Conservation (phyloP, 2,888 invertebrate genomes). For the Sarcophaga variegata region DNA sequence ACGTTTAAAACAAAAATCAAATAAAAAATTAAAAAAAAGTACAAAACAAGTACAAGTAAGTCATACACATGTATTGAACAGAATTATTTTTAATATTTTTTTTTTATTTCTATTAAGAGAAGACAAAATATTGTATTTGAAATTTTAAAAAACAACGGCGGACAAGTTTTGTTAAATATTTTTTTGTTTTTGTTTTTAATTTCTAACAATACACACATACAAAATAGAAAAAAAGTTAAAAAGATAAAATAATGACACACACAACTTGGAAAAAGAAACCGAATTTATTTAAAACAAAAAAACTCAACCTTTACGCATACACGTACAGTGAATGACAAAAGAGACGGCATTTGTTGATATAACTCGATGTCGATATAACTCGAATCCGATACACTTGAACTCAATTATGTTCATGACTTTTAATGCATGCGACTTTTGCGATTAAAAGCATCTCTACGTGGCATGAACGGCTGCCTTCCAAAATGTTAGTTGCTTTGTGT, state of each 20-base stretch:
- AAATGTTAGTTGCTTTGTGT: too few species aligned
- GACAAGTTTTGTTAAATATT: conserved; percentile 52
- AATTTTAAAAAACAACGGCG: conserved; percentile 33
- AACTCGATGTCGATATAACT: too few species aligned
- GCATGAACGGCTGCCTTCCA: too few species aligned
- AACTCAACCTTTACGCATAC: conserved; percentile 19
- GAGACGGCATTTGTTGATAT: background rate
- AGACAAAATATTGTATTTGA: background rate
- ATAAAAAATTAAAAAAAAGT: background rate
- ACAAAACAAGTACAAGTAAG: conserved; percentile 54
- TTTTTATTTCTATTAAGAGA: background rate
- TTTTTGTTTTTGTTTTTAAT: conserved; percentile 25
- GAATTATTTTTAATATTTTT: conserved; percentile 18
- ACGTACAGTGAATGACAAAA: conserved; percentile 22
- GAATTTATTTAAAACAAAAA: conserved; percentile 9
- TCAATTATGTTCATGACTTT: too few species aligned
- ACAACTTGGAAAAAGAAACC: conserved; percentile 30
- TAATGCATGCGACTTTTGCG: too few species aligned
- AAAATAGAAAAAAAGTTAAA: conserved; percentile 46
- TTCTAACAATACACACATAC: conserved; percentile 57
- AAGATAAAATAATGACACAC: conserved; percentile 61
- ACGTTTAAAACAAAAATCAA: conserved; percentile 49
- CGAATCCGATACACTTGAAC: too few species aligned
- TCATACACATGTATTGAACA: conserved; percentile 52
- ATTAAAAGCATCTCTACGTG: too few species aligned